These are phyloP conservation scores for Corvus moneduloides DNA, from an alignment of 2,113 vertebrate species.

Conservation along the genomic window DNA sequence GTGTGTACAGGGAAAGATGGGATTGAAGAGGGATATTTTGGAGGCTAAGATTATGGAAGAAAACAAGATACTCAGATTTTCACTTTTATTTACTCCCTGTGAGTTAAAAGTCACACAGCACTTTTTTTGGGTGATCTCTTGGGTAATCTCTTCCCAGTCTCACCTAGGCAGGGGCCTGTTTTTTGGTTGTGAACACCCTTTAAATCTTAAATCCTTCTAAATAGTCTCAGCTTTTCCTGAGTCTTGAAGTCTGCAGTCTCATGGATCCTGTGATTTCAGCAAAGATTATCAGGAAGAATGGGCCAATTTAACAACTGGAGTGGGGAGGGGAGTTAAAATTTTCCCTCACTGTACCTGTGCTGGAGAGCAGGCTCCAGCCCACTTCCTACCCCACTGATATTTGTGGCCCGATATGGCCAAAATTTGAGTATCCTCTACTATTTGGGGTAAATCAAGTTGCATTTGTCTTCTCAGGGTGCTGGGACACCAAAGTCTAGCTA, in stretches of 20 bases:
- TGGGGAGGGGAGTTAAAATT: neutral
- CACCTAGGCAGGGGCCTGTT: rapidly evolving
- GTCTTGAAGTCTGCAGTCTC: neutral
- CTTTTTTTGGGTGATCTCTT: neutral
- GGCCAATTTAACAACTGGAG: neutral
- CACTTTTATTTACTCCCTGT: neutral
- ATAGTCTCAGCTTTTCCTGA: neutral
- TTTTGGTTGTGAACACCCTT: neutral
- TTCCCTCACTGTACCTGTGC: rapidly evolving
- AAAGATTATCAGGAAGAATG: neutral
- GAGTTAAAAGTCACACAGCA: neutral
- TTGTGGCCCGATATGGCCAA: neutral
- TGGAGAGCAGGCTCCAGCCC: neutral
- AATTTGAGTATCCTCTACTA: neutral
- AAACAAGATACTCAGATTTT: rapidly evolving
- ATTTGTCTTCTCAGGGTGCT: neutral
- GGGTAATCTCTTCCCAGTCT: neutral
- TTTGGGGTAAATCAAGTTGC: neutral
- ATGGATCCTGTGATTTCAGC: neutral
- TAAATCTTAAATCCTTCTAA: neutral
- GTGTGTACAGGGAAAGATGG: neutral
- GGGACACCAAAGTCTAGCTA: neutral
- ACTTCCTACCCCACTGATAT: rapidly evolving
- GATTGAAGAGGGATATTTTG: neutral
- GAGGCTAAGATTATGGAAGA: neutral